These are phyloP conservation scores for Drosophila ochracea DNA, from an alignment of 2,888 invertebrate species.

Conservation along the genomic window DNA sequence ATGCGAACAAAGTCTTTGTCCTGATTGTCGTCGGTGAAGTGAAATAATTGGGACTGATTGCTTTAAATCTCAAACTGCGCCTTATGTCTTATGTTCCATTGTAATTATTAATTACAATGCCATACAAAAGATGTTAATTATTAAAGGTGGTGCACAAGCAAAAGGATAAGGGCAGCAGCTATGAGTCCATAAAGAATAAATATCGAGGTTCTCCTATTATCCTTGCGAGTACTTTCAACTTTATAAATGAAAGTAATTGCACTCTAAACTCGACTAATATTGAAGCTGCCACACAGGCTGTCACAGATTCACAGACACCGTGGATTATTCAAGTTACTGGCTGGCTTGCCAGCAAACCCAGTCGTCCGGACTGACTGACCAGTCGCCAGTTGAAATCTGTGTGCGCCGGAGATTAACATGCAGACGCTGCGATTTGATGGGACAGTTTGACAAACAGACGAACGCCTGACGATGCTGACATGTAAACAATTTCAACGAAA, in stretches of 20 bases:
- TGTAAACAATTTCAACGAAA: slow-evolving; percentile 66
- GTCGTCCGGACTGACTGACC: slow-evolving; percentile 2
- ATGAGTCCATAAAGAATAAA: not conserved
- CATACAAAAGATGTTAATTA: not conserved
- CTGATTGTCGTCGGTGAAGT: slow-evolving; percentile 2
- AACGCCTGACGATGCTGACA: slow-evolving; percentile 35
- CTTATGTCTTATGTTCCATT: not conserved
- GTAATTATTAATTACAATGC: not conserved
- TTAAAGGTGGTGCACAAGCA: not conserved
- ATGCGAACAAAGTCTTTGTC: slow-evolving; percentile 7
- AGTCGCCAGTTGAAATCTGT: slow-evolving; percentile 46
- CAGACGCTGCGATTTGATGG: slow-evolving; percentile 64
- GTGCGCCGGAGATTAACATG: slow-evolving; percentile 61
- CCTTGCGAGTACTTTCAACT: not conserved
- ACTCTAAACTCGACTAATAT: slow-evolving; percentile 40
- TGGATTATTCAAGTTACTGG: slow-evolving; percentile 7
- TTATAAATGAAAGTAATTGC: slow-evolving; percentile 58
- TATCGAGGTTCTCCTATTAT: not conserved
- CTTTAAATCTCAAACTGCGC: not conserved
- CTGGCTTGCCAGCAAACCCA: slow-evolving; percentile 34
- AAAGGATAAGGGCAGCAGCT: not conserved
- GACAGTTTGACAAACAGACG: slow-evolving; percentile 45
- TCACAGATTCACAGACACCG: not conserved
- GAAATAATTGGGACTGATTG: not conserved
- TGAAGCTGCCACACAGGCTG: slow-evolving; percentile 39